These are phyloP conservation scores for Syritta pipiens DNA, from an alignment of 2,888 invertebrate genomes.

Conservation along the genomic window DNA sequence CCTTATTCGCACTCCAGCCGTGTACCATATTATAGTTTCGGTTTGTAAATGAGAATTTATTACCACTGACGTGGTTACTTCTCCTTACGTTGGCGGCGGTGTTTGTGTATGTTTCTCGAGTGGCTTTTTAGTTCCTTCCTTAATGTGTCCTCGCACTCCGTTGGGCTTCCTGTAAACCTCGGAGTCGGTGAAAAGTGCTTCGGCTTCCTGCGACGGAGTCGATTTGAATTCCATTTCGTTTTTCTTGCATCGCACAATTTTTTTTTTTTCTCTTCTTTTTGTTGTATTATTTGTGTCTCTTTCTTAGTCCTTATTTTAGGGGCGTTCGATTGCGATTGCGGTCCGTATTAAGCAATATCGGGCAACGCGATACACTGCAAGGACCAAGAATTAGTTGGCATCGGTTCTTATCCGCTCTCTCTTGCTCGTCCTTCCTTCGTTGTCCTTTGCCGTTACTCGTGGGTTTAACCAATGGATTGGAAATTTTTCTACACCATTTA, in stretches of 20 bases:
- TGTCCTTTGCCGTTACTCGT: constrained; percentile 42
- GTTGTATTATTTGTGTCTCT: background rate
- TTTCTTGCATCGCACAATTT: background rate
- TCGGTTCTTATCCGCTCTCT: constrained; percentile 28
- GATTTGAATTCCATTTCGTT: constrained; percentile 31
- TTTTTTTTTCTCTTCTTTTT: background rate
- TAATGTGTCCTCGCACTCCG: constrained; percentile 11
- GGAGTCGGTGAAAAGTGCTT: background rate
- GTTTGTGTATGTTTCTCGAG: constrained; percentile 35
- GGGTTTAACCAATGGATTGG: constrained; percentile 67
- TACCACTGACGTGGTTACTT: constrained; percentile 47
- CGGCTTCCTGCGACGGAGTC: background rate
- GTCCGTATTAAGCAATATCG: constrained; percentile 62
- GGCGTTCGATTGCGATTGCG: constrained; percentile 52
- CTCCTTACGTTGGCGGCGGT: constrained; percentile 8
- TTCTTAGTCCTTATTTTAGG: constrained; percentile 10
- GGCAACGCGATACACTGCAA: constrained; percentile 38
- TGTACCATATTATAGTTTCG: constrained; percentile 48
- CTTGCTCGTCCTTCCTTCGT: background rate
- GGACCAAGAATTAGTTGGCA: constrained; percentile 50
- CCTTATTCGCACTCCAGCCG: constrained; percentile 20
- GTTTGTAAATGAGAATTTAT: constrained; percentile 67
- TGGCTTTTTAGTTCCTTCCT: constrained; percentile 48
- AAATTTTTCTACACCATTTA: constrained; percentile 68
- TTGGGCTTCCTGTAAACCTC: background rate